Conservation (phyloP, 2,797 vertebrate species). For the Coregonus ussuriensis region DNA sequence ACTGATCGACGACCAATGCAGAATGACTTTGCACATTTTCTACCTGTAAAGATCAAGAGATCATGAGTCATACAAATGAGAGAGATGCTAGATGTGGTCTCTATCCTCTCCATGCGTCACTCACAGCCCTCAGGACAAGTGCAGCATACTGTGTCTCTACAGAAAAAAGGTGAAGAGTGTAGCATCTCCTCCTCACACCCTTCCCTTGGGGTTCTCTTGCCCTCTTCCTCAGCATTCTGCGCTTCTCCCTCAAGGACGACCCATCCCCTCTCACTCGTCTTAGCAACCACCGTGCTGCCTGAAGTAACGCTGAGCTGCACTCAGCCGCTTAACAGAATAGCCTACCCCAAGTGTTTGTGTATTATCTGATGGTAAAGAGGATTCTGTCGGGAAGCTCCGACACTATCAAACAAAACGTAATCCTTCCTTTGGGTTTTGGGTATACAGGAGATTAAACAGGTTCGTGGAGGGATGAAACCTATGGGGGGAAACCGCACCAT, state of each 20-base stretch:
- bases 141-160: not conserved
- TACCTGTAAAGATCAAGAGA: not conserved
- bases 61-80: not conserved
- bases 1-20: not conserved
- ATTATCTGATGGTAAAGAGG: not conserved
- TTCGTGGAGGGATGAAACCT: too few relatives aligned
- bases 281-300: not conserved
- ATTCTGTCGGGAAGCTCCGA: slow-evolving; percentile 6
- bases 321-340: not conserved
- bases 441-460: not conserved
- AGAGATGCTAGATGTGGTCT: not conserved
- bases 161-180: not conserved
- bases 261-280: not conserved
- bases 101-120: not conserved
- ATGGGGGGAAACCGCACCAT: not conserved
- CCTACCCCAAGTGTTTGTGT: not conserved
- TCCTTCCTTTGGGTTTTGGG: not conserved
- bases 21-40: slow-evolving; percentile 7
- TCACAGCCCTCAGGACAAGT: not conserved
- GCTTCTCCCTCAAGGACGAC: not conserved
- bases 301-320: not conserved
- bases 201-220: not conserved
- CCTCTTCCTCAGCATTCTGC: not conserved
- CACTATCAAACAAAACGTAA: slow-evolving; percentile 4
- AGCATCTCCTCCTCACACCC: not conserved